Conservation (phyloP, 2,113 vertebrate species). For the Carollia perspicillata region DNA sequence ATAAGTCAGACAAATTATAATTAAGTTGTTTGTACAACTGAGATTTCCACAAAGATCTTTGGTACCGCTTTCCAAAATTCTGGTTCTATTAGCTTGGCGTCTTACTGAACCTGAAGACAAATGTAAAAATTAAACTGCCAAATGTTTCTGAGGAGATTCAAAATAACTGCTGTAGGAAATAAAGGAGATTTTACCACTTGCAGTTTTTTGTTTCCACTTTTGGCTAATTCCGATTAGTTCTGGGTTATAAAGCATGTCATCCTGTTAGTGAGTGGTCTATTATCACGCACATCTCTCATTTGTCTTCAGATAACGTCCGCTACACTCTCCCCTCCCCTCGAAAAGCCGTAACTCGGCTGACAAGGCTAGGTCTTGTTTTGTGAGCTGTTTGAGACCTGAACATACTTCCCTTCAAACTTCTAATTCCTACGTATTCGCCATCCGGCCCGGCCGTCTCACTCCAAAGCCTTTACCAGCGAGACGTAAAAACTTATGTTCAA, state of each 20-base stretch:
- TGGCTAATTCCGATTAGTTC: slow-evolving; percentile 70
- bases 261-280: slow-evolving; percentile 34
- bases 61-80: background rate
- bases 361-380: background rate
- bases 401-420: background rate
- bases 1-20: background rate
- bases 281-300: background rate
- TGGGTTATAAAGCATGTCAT: slow-evolving; percentile 68
- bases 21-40: background rate
- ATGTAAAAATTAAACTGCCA: slow-evolving; percentile 46
- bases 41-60: slow-evolving; percentile 19
- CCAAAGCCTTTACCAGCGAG: background rate
- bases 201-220: slow-evolving; percentile 57
- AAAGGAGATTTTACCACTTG: slow-evolving; percentile 40
- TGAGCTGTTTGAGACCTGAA: background rate
- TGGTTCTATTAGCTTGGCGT: background rate
- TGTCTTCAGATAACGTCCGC: background rate
- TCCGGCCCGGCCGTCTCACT: background rate
- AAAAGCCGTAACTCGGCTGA: background rate
- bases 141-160: slow-evolving; percentile 31
- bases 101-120: slow-evolving; percentile 41
- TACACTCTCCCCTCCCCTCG: background rate
- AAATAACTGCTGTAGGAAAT: slow-evolving; percentile 49
- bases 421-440: background rate
- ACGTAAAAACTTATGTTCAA: background rate